phyloP scores from a whole-genome alignment of 1,140 invertebrate species.

The Platyscapa corneri region DNA sequence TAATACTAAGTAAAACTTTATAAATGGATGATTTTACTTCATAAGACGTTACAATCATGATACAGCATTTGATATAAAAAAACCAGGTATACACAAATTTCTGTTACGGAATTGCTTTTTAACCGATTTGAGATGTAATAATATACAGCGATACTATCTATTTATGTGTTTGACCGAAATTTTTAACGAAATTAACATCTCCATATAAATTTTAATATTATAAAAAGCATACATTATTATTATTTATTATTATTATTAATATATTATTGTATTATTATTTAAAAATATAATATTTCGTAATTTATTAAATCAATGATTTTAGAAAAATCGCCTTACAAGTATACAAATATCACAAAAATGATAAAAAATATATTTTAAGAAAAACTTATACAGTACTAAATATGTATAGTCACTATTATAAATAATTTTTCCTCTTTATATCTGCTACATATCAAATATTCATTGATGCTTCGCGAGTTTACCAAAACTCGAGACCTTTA shows the following conservation, averaged over 20 bases:
- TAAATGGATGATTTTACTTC: conserved; percentile 5
- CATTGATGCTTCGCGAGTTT: background rate
- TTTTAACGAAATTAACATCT: background rate
- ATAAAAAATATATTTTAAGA: background rate
- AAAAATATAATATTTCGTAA: background rate
- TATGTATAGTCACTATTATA: background rate
- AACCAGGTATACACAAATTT: conserved; percentile 14
- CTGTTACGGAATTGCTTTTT: conserved; percentile 11
- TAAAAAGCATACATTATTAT: background rate
- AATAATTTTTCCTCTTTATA: background rate
- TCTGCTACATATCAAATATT: background rate
- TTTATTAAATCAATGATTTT: background rate
- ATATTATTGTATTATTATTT: background rate
- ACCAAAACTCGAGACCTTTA: background rate
- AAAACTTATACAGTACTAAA: background rate
- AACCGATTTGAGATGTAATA: background rate
- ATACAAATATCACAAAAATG: conserved; percentile 13
- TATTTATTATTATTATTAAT: background rate
- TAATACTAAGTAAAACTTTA: background rate
- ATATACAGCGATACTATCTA: too few relatives aligned
- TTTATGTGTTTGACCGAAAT: background rate
- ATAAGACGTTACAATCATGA: conserved; percentile 1
- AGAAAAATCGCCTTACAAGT: background rate
- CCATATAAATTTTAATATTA: background rate
- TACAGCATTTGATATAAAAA: background rate